phyloP scores from a whole-genome alignment of 2,888 invertebrate genomes.

The Hemistola chrysoprasaria region DNA sequence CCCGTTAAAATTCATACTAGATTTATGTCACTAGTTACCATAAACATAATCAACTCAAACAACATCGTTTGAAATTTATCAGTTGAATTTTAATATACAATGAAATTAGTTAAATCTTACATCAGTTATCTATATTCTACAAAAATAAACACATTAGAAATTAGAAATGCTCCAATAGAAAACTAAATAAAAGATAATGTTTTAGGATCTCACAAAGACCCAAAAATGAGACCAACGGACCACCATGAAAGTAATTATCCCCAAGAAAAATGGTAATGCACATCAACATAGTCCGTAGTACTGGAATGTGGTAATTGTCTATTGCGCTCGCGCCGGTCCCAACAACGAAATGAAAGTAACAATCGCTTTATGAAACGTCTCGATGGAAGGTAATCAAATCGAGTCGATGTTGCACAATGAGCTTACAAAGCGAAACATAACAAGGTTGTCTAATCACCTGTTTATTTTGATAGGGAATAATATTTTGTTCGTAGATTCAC shows the following conservation, averaged over 20 bases:
- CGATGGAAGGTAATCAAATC: conserved; percentile 66
- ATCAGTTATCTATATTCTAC: too few relatives aligned
- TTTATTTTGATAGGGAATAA: conserved; percentile 7
- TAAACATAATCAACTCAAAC: too few relatives aligned
- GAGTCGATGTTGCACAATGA: conserved; percentile 60
- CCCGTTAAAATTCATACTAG: too few relatives aligned
- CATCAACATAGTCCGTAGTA: conserved; percentile 25
- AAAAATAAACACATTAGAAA: too few relatives aligned
- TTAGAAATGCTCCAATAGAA: background rate
- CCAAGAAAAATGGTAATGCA: conserved; percentile 20
- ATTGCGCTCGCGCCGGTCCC: conserved; percentile 52
- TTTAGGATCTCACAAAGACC: background rate
- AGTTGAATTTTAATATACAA: too few relatives aligned
- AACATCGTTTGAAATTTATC: too few relatives aligned
- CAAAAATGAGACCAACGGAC: conserved; percentile 5
- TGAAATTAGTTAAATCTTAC: too few relatives aligned
- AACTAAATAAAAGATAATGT: background rate
- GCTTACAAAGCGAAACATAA: conserved; percentile 47
- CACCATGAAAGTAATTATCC: conserved; percentile 18
- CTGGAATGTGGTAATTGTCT: conserved; percentile 39
- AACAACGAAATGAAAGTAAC: conserved; percentile 69
- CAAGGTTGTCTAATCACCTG: conserved; percentile 46
- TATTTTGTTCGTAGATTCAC: background rate
- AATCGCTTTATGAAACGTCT: conserved; percentile 73
- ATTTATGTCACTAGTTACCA: too few relatives aligned